These are phyloP conservation scores for Pseudorhombus dupliciocellatus DNA, from an alignment of 2,113 vertebrate genomes.

Conservation along the genomic window DNA sequence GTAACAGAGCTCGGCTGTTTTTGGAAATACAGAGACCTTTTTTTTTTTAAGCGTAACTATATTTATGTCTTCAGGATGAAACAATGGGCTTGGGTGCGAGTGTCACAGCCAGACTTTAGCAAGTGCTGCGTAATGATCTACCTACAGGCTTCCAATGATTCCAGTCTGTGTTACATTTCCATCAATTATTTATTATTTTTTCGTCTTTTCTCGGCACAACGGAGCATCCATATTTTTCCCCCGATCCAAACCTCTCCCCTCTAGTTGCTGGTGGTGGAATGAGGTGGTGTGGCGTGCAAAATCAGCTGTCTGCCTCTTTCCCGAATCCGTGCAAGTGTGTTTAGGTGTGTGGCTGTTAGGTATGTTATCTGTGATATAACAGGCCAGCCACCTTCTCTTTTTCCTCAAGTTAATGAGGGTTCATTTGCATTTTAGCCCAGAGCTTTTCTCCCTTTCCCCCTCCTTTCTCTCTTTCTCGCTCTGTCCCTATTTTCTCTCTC, in stretches of 20 bases:
- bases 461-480: conserved; percentile 44
- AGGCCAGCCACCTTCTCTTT: conserved; percentile 71
- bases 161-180: conserved; percentile 8
- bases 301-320: conserved; percentile 66
- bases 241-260: conserved; percentile 14
- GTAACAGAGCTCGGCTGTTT: background rate
- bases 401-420: conserved; percentile 77
- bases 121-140: conserved; percentile 5
- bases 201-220: conserved; percentile 27
- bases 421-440: conserved; percentile 80
- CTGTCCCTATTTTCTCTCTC: conserved; percentile 55
- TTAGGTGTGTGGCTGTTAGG: conserved; percentile 38
- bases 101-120: background rate
- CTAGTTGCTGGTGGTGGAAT: conserved; percentile 54
- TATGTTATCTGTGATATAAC: conserved; percentile 76
- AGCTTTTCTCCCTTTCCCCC: conserved; percentile 52
- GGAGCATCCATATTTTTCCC: conserved; percentile 24
- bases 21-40: background rate
- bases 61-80: background rate
- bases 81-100: background rate
- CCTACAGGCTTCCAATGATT: conserved; percentile 26
- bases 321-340: conserved; percentile 22
- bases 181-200: background rate
- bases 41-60: background rate
- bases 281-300: conserved; percentile 61